Base-by-base conservation (phyloP, 2,113 vertebrate genomes). In the Rhadina sibilatrix region DNA sequence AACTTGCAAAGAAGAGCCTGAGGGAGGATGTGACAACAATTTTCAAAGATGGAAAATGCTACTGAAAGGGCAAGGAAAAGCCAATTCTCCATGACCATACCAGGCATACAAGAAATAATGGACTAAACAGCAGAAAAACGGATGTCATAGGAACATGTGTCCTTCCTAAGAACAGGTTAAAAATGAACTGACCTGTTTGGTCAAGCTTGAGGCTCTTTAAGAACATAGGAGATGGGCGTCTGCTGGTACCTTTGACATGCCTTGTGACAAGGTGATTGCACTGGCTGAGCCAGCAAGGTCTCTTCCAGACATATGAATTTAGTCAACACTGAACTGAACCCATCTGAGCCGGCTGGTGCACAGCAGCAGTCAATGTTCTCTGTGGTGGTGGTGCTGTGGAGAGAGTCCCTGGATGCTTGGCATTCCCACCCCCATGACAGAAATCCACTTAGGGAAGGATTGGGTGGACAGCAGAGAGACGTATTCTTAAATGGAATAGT, bases 291-390 rank as follows among this genome's bases (percentile, higher is more conserved):
- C 46, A 85, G n/a, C 5, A 44, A 71, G 80, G 12, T 49, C 33
- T 74, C 40, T 77, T 86, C 40, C 2, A 5, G 28, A n/a, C 4
- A 5, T 19, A 30, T 0, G 8, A 54, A 35, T 82, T 70, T 70
- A 9, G 42, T 70, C 14, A 84, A 12, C 14, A 46, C 5, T 3
- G 1, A 68, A 24, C 23, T 10, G 21, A 80, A 50, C 20, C 31
- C 14, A 23, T 37, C 15, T 47, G 30, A 68, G 15, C 44, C 6
- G 1, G 20, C 7, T 28, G 16, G 27, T 56, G 25, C 20, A 11
- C 0, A 0, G 38, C 33, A 63, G 77, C 15, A 53, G 5, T 20
- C 38, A 42, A 6, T 77, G 49, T 2, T 40, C 42, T 53, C 6
- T 65, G 40, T 9, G 7, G 21, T 30, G 15, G 31, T 37, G 46